Evolutionary conservation across 2,797 vertebrate genomes (phyloP).

Genomic region (Chromis chromis): DNA sequence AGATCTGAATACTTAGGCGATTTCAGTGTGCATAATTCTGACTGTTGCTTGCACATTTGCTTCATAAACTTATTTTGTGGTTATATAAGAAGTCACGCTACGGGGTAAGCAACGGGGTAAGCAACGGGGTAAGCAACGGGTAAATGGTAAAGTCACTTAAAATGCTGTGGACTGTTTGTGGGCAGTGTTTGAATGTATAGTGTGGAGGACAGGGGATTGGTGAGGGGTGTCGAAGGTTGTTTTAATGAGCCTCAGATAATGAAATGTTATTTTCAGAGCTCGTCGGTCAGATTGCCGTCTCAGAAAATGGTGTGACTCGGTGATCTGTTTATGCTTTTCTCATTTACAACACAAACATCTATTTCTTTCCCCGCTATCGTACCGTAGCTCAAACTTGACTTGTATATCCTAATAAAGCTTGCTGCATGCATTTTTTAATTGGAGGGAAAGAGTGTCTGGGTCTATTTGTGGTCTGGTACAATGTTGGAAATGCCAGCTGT

Average conservation of each 20-base stretch:
- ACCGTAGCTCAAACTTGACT: slow-evolving; percentile 72
- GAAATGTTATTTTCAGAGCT: slow-evolving; percentile 71
- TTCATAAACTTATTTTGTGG: not conserved
- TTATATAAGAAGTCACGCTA: slow-evolving; percentile 2
- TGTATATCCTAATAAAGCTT: slow-evolving; percentile 75
- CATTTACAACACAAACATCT: slow-evolving; percentile 75
- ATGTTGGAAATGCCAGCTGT: slow-evolving; percentile 89
- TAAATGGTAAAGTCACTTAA: slow-evolving; percentile 31
- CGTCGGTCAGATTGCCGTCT: slow-evolving; percentile 56
- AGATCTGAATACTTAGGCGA: not conserved
- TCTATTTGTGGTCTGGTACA: slow-evolving; percentile 86
- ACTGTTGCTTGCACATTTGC: slow-evolving; percentile 5
- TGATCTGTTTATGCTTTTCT: slow-evolving; percentile 70
- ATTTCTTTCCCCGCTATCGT: slow-evolving; percentile 58
- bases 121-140: not conserved
- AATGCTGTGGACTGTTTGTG: slow-evolving; percentile 25
- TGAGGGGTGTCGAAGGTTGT: slow-evolving; percentile 47
- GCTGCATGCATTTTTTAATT: slow-evolving; percentile 82
- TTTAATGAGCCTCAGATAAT: slow-evolving; percentile 78
- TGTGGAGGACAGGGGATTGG: slow-evolving; percentile 44
- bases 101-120: not conserved
- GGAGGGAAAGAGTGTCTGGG: slow-evolving; percentile 81
- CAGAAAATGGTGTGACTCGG: slow-evolving; percentile 60
- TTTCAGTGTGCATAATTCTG: not conserved
- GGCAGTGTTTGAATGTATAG: slow-evolving; percentile 36